Evolutionary conservation across 1,140 invertebrate genomes (phyloP).

Genomic region (Pogonus chalceus): DNA sequence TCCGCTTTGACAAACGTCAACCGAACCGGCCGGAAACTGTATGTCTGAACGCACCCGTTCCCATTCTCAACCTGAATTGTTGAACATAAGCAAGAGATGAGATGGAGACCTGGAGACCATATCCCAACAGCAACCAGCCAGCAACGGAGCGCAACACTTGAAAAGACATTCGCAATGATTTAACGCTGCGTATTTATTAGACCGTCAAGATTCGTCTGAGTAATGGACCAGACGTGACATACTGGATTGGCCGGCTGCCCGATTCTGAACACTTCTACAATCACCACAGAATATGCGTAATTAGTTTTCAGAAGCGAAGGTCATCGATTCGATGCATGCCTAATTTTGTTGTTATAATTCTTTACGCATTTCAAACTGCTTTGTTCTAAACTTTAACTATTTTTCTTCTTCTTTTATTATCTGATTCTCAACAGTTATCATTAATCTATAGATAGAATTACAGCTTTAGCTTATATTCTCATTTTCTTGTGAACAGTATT

Average conservation of each 20-base stretch:
- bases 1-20: neutral
- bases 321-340: neutral
- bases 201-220: neutral
- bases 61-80: too few relatives aligned
- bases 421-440: too few relatives aligned
- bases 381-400: too few relatives aligned
- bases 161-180: slow-evolving; percentile 4
- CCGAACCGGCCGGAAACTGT: neutral
- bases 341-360: too few relatives aligned
- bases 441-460: too few relatives aligned
- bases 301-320: neutral
- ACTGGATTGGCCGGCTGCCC: neutral
- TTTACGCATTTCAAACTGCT: too few relatives aligned
- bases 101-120: neutral
- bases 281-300: too few relatives aligned
- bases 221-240: neutral
- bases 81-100: neutral
- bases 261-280: too few relatives aligned
- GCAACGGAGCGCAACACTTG: neutral
- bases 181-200: slow-evolving; percentile 2
- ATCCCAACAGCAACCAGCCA: neutral
- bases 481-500: too few relatives aligned
- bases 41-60: neutral
- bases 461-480: too few relatives aligned
- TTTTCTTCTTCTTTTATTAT: too few relatives aligned